Conservation (phyloP, 2,113 vertebrate genomes). For the Neolamprologus devosi region DNA sequence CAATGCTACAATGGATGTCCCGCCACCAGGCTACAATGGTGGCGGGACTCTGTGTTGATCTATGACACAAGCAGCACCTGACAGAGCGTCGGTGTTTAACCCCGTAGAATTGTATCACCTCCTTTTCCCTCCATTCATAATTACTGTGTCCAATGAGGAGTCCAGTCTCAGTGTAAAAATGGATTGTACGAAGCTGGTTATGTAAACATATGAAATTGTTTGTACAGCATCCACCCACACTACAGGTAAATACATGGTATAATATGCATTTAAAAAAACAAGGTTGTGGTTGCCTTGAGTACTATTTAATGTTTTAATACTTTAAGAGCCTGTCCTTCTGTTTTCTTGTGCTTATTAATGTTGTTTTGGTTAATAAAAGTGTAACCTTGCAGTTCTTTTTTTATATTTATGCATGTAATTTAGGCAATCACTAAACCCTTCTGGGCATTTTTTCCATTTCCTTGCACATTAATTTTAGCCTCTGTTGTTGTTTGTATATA, state of each 20-base stretch:
- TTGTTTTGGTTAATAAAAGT: not conserved
- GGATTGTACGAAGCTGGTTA: not conserved
- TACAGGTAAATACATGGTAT: not conserved
- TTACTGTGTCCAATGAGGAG: not conserved
- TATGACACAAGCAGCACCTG: not conserved
- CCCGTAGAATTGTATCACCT: not conserved
- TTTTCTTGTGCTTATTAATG: not conserved
- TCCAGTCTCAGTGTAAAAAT: not conserved
- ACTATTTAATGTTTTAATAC: not conserved
- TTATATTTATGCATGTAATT: not conserved
- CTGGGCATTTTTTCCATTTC: not conserved
- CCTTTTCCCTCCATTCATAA: not conserved
- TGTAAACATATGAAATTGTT: not conserved
- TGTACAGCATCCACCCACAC: not conserved
- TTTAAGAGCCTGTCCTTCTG: not conserved
- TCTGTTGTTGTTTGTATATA: not conserved
- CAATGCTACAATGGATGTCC: not conserved
- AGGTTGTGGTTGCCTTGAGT: not conserved
- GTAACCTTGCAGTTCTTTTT: not conserved
- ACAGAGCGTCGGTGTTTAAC: not conserved
- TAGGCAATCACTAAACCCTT: not conserved
- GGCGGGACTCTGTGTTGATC: not conserved
- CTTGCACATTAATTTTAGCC: not conserved
- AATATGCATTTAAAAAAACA: not conserved
- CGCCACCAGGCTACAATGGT: not conserved